Evolutionary conservation across 2,888 invertebrate genomes (phyloP), one percentile per base, ranked within the genome.

Genomic region (Operophtera brumata): DNA sequence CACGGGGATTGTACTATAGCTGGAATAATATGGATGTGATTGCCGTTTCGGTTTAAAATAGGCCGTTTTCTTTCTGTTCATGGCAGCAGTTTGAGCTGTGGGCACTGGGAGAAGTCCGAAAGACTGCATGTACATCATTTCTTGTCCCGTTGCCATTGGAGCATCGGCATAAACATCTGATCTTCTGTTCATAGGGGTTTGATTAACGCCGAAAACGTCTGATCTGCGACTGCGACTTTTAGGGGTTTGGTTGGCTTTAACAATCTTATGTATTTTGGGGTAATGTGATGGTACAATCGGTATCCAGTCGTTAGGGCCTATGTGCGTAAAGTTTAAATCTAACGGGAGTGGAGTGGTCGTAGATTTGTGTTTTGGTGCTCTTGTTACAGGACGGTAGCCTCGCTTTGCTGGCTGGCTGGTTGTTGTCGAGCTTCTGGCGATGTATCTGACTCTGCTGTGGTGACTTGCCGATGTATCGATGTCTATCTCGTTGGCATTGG

Each of bases 281-380:
- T 75, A 86, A 68, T 87, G 84, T 11, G 85, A 75, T 9, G 90
- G 90, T 58, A 84, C 61, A 42, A 90, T 86, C 20, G 91, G 91
- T 39, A 90, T 75, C 91, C 91, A 91, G 56, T 89, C 90, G 61
- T 86, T 88, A 6, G 72, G 69, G 65, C 77, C 73, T 28, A 79
- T 69, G 51, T 73, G 65, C 26, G 77, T 76, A 46, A 76, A 76
- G 56, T 78, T 82, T 20, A 30, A n/a, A 47, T 40, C 40, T 13
- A 69, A 64, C 25, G 73, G 66, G 42, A 69, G 62, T 36, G 75
- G 69, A 30, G 48, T 36, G 30, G 79, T 77, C 34, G 80, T 75
- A 35, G 75, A 71, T 66, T 72, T 78, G 57, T 69, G 71, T 71
- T 80, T 89, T 14, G 86, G 76, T 49, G 69, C 73, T 67, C 88